These are phyloP conservation scores for Nemopilema nomurai DNA, from an alignment of 30 jellyfish, hydroid and myxozoan genomes.

Conservation along the genomic window DNA sequence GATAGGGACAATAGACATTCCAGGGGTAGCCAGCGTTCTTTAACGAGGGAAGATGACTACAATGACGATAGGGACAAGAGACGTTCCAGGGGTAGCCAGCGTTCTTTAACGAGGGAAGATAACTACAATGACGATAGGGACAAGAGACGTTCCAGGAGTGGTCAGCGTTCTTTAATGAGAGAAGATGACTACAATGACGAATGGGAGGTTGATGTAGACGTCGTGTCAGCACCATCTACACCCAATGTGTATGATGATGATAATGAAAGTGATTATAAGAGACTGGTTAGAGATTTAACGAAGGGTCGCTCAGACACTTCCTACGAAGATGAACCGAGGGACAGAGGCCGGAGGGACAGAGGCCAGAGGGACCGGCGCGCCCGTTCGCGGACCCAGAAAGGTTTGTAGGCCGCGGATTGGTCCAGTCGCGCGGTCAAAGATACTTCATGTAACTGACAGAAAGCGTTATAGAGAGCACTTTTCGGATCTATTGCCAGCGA, in stretches of 20 bases:
- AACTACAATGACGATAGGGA: not conserved
- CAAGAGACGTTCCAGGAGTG: not conserved
- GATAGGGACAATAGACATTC: no score
- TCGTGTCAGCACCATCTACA: not conserved
- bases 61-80: no score
- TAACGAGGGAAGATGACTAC: no score
- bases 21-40: no score
- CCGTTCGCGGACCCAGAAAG: slow-evolving; percentile 40
- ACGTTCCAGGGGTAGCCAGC: not conserved
- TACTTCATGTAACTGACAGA: not conserved
- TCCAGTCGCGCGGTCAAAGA: not conserved
- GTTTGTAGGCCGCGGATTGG: slow-evolving; percentile 15
- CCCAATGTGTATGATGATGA: slow-evolving; percentile 20
- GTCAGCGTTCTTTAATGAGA: not conserved
- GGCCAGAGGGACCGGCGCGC: not conserved
- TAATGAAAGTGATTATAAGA: slow-evolving; percentile 27
- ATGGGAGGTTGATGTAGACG: slow-evolving; percentile 51
- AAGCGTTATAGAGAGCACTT: not conserved
- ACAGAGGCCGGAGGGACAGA: not conserved
- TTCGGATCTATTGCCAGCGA: no score
- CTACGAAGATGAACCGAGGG: slow-evolving; percentile 1
- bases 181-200: not conserved
- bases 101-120: slow-evolving; percentile 17
- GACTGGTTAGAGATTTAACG: slow-evolving; percentile 33
- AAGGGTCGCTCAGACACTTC: slow-evolving; percentile 40